Evolutionary conservation across 2,797 vertebrate species (phyloP), one percentile per base, ranked within the genome.

Genomic region (Propithecus deckenii): DNA sequence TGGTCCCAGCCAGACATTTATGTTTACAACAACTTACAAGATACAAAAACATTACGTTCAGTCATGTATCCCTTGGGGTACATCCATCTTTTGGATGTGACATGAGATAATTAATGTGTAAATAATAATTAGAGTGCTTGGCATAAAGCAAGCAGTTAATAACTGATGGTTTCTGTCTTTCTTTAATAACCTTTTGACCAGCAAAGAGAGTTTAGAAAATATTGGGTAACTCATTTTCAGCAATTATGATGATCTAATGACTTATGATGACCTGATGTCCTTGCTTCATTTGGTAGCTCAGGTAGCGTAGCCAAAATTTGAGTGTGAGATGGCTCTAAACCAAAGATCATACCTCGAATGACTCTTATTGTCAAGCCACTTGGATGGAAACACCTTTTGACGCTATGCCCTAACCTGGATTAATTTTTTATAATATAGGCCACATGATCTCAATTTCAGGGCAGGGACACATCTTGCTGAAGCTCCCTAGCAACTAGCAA

Each of bases 31-130:
- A 93, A 43, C 38, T 69, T 55, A 76, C 59, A 87, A 95, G 61
- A 92, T 72, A 61, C 4, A 61, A 71, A 94, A 92, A 4, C 35
- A 50, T 86, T 86, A 14, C 3, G 52, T 84, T 79, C 72, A 90
- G n/a, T 83, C 63, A 57, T 35, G 43, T 3, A 46, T 38, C 41
- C 23, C 9, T 76, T 83, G 12, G 78, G 0, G 4, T 89, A 28
- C 52, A 79, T 57, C 55, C 52, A 61, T 89, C 90, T 96, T 94
- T 93, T 65, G 41, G 48, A 83, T 67, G 67, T 93, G 78, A 43
- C 50, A 32, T 55, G 61, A 83, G 63, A 95, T 81, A 93, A 91
- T 88, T 87, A 90, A 80, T 80, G 38, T 41, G 35, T 85, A 86
- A 94, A 55, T 46, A 72, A 22, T 32, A 95, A 57, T 48, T 43